A percentile compares a stretch with the other conserved stretches of the same genome.
phyloP scores from a whole-genome alignment of 1,140 invertebrate species.

The Drosophila virilis region DNA sequence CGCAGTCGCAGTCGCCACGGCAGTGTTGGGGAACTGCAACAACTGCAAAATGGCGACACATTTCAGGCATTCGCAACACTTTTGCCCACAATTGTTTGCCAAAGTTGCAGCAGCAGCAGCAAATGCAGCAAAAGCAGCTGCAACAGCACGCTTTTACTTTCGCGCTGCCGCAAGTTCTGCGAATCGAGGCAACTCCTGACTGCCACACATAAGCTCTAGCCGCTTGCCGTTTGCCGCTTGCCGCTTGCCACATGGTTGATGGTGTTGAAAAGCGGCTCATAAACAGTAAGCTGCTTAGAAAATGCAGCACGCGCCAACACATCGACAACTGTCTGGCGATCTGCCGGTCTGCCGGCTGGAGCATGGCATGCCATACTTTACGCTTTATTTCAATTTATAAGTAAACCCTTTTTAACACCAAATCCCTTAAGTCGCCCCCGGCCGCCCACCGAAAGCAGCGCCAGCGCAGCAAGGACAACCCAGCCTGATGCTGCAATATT shows the following conservation, averaged over 20 bases:
- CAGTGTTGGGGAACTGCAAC: constrained; percentile 9
- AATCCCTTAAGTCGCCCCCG: constrained; percentile 59
- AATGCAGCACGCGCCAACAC: constrained; percentile 57
- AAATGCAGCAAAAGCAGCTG: constrained; percentile 1
- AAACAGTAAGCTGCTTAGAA: constrained; percentile 78
- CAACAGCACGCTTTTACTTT: constrained; percentile 36
- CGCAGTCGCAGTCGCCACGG: constrained; percentile 11
- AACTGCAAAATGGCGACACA: constrained; percentile 71
- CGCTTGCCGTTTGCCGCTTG: constrained; percentile 7
- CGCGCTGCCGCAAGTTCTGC: constrained; percentile 12
- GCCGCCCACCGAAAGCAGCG: neutral
- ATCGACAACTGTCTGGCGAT: constrained; percentile 33
- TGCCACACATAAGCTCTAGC: constrained; percentile 25
- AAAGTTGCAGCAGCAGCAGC: constrained; percentile 23
- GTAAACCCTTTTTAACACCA: constrained; percentile 59
- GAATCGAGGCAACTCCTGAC: constrained; percentile 5
- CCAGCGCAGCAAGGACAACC: neutral
- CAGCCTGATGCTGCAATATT: constrained; percentile 51
- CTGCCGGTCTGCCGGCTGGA: neutral
- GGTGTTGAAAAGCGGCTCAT: constrained; percentile 73
- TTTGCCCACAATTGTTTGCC: constrained; percentile 55
- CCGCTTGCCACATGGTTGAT: constrained; percentile 8
- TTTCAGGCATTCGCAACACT: constrained; percentile 71
- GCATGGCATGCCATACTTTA: constrained; percentile 66
- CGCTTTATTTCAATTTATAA: constrained; percentile 74